Evolutionary conservation across 2,113 vertebrate species (phyloP).

Genomic region (Chaenogobius annularis): DNA sequence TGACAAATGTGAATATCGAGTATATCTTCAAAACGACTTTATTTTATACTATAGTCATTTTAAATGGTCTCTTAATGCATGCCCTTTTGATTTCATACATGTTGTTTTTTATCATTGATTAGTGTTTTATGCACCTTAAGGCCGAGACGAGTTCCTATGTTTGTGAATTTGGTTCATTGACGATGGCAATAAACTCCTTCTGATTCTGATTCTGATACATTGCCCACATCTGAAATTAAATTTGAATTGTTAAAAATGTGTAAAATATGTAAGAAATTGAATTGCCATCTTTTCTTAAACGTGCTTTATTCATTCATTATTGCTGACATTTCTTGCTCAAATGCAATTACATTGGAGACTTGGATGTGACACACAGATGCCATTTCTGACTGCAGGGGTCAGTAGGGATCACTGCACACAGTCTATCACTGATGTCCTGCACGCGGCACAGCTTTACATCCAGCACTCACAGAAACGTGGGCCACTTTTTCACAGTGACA

Average conservation of each 20-base stretch:
- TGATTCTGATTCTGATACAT: too few relatives aligned
- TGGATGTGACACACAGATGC: neutral
- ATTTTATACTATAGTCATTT: too few relatives aligned
- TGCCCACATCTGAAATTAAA: too few relatives aligned
- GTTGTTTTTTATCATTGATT: too few relatives aligned
- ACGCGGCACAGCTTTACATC: slow-evolving; percentile 26
- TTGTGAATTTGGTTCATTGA: too few relatives aligned
- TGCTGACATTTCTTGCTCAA: neutral
- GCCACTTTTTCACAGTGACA: slow-evolving; percentile 47
- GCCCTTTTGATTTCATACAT: too few relatives aligned
- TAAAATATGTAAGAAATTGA: neutral
- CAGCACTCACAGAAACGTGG: slow-evolving; percentile 5
- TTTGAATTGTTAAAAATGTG: neutral
- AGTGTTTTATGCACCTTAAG: too few relatives aligned
- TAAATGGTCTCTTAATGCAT: too few relatives aligned
- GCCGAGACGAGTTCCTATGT: too few relatives aligned
- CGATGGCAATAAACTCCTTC: too few relatives aligned
- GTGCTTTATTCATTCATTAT: neutral
- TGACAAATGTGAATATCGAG: too few relatives aligned
- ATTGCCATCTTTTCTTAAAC: neutral
- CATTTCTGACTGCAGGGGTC: neutral
- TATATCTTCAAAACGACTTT: too few relatives aligned
- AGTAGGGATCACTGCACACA: neutral
- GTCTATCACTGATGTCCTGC: slow-evolving; percentile 42
- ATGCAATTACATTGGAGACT: neutral